These are phyloP conservation scores for Lepas anatifera DNA, from an alignment of 2,888 invertebrate species.

Conservation along the genomic window DNA sequence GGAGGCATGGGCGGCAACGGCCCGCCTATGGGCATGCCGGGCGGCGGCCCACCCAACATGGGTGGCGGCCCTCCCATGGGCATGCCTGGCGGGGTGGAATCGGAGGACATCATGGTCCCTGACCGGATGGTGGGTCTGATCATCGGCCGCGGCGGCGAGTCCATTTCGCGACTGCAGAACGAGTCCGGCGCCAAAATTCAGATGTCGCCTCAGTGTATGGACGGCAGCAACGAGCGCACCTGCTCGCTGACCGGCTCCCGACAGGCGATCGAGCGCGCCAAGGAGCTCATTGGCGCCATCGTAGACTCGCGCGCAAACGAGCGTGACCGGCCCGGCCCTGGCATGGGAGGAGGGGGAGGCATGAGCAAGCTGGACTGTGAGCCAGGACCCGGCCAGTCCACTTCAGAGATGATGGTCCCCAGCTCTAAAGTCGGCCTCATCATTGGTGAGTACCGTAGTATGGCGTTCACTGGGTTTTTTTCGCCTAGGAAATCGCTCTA, in stretches of 20 bases:
- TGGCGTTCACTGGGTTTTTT: no score
- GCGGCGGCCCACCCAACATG: background rate
- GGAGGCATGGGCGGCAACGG: conserved; percentile 17
- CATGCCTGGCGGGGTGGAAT: conserved; percentile 20
- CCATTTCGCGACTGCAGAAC: conserved; percentile 83
- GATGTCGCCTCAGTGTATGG: conserved; percentile 76
- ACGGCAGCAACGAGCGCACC: conserved; percentile 63
- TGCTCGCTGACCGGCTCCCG: conserved; percentile 78
- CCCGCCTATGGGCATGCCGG: background rate
- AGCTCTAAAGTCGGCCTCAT: conserved; percentile 92
- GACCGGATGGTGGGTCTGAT: conserved; percentile 91
- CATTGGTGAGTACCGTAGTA: conserved; percentile 58
- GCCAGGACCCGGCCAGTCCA: conserved; percentile 30
- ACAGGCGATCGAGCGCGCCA: conserved; percentile 51
- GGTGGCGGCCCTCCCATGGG: background rate
- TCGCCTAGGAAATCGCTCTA: no score
- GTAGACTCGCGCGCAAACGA: conserved; percentile 32
- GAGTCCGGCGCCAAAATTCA: conserved; percentile 96
- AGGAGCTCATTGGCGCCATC: conserved; percentile 56
- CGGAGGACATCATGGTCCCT: conserved; percentile 84
- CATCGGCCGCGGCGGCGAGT: conserved; percentile 92
- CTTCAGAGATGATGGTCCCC: conserved; percentile 85
- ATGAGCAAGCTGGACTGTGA: conserved; percentile 29
- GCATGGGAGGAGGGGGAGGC: conserved; percentile 42
- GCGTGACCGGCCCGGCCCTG: conserved; percentile 16